Evolutionary conservation across 2,797 vertebrate species (phyloP), one percentile per base, ranked within the genome.

Genomic region (Moxostoma hubbsi): DNA sequence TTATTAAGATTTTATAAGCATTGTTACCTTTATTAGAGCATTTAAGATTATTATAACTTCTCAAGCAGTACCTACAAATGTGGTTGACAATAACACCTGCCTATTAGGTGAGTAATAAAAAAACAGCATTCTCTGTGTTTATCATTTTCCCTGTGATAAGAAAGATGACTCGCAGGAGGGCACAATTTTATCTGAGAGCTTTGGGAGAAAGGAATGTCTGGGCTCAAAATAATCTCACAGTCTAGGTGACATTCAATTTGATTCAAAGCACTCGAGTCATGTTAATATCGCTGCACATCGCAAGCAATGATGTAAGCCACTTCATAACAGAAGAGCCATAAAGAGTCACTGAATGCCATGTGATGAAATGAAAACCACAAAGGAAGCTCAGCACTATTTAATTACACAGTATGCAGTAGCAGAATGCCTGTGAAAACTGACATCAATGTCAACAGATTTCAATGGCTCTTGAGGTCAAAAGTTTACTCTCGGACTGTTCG

Each of bases 191-290:
- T 61, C 46, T 6, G 6, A 71, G 49, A n/a, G 51, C 68, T 76
- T 64, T 47, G 61, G 43, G 67, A 80, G 73, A 71, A 54, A 75
- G 61, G 68, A 83, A 75, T 71, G 67, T 67, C 59, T 65, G 6
- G 13, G 47, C 72, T 79, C 24, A 76, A 80, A 72, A 59, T 80
- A 72, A 80, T 80, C 67, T 67, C 15, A 62, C 9, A 72, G 69
- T 79, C 77, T 71, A 66, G 66, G 66, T 76, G 81, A 80, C 73
- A 83, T 72, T 80, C 53, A 79, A 61, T 82, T 79, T 83, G 72
- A 83, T 75, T 79, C 77, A 75, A 75, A 79, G 77, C 54, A 72
- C 73, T 67, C 57, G 18, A 79, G 49, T 64, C 72, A 66, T 72
- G 73, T 83, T 76, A 75, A 58, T 71, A 75, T 79, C 69, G 65